Evolutionary conservation across 2,113 vertebrate species (phyloP).

Genomic region (Hypanus sabinus): DNA sequence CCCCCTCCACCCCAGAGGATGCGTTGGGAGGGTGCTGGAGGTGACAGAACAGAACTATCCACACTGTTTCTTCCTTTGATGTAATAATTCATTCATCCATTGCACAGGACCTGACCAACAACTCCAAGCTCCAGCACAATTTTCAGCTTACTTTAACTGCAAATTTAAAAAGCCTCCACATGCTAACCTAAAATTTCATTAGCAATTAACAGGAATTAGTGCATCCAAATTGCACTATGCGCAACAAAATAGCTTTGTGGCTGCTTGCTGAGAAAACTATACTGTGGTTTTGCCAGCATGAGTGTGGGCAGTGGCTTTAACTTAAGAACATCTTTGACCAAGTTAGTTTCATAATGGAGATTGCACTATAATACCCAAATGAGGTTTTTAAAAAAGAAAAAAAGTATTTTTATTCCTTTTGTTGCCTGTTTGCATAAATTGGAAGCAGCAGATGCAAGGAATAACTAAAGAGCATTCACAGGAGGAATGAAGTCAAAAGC

Average conservation of each 20-base stretch:
- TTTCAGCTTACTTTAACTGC: neutral
- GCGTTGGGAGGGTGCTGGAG: too few relatives aligned
- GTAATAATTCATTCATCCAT: neutral
- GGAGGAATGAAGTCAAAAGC: neutral
- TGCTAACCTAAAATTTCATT: too few relatives aligned
- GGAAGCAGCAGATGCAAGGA: neutral
- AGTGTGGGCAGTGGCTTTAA: neutral
- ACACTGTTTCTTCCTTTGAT: too few relatives aligned
- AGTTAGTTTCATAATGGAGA: too few relatives aligned
- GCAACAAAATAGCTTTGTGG: neutral
- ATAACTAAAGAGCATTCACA: neutral
- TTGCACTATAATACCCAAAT: too few relatives aligned
- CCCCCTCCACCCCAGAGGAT: too few relatives aligned
- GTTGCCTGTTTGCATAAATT: neutral
- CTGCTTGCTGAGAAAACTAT: neutral
- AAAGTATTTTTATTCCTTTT: neutral
- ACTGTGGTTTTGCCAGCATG: neutral
- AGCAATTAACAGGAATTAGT: too few relatives aligned
- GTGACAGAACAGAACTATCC: too few relatives aligned
- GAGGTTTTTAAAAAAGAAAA: too few relatives aligned
- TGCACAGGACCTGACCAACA: neutral
- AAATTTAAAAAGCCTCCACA: too few relatives aligned
- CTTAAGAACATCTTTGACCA: neutral
- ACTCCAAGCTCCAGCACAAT: neutral
- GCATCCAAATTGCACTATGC: too few relatives aligned